These are phyloP conservation scores for Cydia fagiglandana DNA, from an alignment of 1,140 invertebrate species.

Conservation along the genomic window DNA sequence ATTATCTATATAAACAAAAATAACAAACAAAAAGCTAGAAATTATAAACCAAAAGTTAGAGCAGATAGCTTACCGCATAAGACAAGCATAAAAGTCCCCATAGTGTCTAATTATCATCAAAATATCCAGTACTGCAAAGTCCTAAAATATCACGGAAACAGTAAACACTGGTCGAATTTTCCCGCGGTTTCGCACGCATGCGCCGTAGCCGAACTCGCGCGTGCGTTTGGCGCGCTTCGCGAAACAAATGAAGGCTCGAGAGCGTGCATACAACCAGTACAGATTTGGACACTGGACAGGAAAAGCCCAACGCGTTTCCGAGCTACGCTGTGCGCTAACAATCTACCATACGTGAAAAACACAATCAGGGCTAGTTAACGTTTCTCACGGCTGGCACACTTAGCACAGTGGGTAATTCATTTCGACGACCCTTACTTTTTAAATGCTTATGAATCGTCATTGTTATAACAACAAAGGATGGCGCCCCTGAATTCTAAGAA, in stretches of 20 bases:
- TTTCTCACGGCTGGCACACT: conserved; percentile 49
- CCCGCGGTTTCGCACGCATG: conserved; percentile 43
- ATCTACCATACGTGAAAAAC: conserved; percentile 9
- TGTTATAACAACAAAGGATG: conserved; percentile 41
- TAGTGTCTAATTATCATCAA: conserved; percentile 44
- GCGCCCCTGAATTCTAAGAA: conserved; percentile 34
- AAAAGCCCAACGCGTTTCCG: conserved; percentile 37
- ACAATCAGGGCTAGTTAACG: conserved; percentile 3
- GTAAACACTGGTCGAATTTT: conserved; percentile 40
- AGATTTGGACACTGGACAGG: conserved; percentile 35
- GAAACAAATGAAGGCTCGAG: conserved; percentile 54
- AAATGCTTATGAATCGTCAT: conserved; percentile 50
- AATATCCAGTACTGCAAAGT: conserved; percentile 29
- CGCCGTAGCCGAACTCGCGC: conserved; percentile 47
- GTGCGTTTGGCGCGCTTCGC: conserved; percentile 63
- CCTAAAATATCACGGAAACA: conserved; percentile 34
- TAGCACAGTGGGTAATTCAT: conserved; percentile 46
- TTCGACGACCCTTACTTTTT: conserved; percentile 41
- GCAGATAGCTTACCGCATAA: conserved; percentile 61
- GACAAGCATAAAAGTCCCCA: conserved; percentile 53
- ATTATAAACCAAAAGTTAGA: background rate
- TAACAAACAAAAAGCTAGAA: background rate
- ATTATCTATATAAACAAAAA: background rate
- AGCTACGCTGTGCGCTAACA: conserved; percentile 21
- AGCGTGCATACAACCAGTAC: conserved; percentile 27